These are phyloP conservation scores for Neodiprion fabricii DNA, from an alignment of 1,140 invertebrate genomes.

Conservation along the genomic window DNA sequence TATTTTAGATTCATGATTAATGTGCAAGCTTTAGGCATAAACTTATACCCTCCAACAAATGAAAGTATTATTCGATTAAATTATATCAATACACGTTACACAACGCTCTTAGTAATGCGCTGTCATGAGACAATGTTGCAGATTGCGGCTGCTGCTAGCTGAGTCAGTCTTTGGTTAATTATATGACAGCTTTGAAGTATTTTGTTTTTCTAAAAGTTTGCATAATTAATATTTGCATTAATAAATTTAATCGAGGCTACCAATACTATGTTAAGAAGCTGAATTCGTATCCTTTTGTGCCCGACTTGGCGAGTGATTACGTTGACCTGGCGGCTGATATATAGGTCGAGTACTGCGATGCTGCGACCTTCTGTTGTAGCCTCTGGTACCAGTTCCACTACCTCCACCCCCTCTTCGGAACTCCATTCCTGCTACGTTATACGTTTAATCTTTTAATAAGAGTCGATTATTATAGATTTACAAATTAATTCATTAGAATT, in stretches of 20 bases:
- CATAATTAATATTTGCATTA: background rate
- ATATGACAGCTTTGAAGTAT: background rate
- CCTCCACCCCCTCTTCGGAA: conserved; percentile 48
- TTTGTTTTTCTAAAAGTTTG: background rate
- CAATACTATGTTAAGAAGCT: background rate
- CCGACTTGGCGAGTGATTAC: conserved; percentile 25
- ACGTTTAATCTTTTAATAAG: conserved; percentile 18
- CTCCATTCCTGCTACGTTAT: conserved; percentile 42
- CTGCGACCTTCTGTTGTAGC: conserved; percentile 45
- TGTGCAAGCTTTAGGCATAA: too few species aligned
- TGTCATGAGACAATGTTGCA: background rate
- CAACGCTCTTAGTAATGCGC: too few species aligned
- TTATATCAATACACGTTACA: too few species aligned
- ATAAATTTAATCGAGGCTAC: background rate
- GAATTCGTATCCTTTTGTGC: background rate
- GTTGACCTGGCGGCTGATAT: conserved; percentile 58
- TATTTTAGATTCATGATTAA: too few species aligned
- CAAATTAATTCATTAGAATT: conserved; percentile 10
- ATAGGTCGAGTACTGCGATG: conserved; percentile 55
- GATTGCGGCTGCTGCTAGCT: background rate
- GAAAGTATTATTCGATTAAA: too few species aligned
- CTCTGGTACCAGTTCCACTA: conserved; percentile 31
- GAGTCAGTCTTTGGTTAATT: background rate
- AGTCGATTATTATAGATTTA: conserved; percentile 10
- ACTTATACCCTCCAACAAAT: too few species aligned